A percentile compares a stretch with the other conserved stretches of the same genome.
Conservation (phyloP, 2,888 invertebrate genomes). For the Acrobasis suavella region DNA sequence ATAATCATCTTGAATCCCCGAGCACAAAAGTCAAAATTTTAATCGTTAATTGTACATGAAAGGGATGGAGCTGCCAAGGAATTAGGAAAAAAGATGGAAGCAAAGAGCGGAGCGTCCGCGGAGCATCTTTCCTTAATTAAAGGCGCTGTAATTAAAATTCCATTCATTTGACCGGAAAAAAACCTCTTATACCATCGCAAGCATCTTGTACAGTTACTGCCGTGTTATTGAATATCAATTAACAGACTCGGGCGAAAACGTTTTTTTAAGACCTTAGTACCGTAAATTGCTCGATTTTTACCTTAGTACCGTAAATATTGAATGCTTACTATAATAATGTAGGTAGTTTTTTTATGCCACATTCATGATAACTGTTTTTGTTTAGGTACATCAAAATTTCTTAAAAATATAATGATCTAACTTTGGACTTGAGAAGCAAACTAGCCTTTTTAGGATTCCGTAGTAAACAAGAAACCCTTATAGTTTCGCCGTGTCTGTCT, state of each 20-base stretch:
- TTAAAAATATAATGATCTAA: too few species aligned
- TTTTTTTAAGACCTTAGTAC: too few species aligned
- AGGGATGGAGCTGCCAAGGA: conserved; percentile 10
- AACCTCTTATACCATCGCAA: conserved; percentile 22
- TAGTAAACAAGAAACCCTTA: too few species aligned
- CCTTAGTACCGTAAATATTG: too few species aligned
- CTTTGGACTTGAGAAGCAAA: too few species aligned
- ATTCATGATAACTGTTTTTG: too few species aligned
- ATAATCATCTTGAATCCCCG: not conserved
- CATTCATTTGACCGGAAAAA: conserved; percentile 69
- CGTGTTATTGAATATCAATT: not conserved
- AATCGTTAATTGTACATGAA: conserved; percentile 19
- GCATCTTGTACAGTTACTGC: conserved; percentile 1
- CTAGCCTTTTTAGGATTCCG: too few species aligned
- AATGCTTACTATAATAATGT: too few species aligned
- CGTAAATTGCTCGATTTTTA: too few species aligned
- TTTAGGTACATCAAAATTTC: too few species aligned
- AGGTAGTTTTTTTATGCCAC: too few species aligned
- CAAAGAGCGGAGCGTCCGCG: conserved; percentile 21
- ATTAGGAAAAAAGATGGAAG: conserved; percentile 11
- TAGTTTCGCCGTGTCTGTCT: too few species aligned
- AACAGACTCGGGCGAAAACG: not conserved
- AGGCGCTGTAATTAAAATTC: conserved; percentile 76
- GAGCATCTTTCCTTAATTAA: conserved; percentile 68
- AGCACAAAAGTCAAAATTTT: conserved; percentile 11